Evolutionary conservation across 37 sponge, comb jelly and placozoan genomes (phyloP), one percentile per base, ranked within the genome.

Genomic region (Ianthella basta): DNA sequence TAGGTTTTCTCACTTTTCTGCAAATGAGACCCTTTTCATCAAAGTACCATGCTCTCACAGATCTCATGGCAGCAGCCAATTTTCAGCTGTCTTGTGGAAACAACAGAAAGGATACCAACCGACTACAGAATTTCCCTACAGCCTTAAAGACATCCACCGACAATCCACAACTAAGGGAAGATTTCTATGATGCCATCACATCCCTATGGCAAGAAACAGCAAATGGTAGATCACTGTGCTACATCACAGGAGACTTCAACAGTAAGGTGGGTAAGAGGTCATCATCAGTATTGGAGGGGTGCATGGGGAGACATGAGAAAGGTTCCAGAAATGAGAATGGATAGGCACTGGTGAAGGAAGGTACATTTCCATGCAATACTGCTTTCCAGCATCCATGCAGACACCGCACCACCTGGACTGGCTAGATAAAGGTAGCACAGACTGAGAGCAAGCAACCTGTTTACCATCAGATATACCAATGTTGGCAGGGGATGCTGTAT

Each of bases 381-480:
- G 72, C 37, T 35, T 70, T 70, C 72, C 72, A 70, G 37, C 72
- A 70, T 70, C 72, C 72, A 70, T 70, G 72, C 37, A 27, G 35
- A 70, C 37, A 4, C 15, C 72, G 72, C 5, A 70, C 72, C 3
- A 70, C 72, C 72, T 35, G 37, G 72, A 70, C 72, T 29, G 72
- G 72, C 30, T 70, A 35, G 37, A 6, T 70, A 70, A 70, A 70
- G 72, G 15, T 35, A 70, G 29, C 72, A 70, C 72, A 70, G 15
- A 10, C 3, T 10, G 63, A 56, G 61, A 81, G 25, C 59, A 81
- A 81, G 5, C 80, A 56, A 5, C 57, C 80, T 50, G 36, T 79
- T 8, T 81, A 81, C 63, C 4, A 60, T 63, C 59, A 81, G 82
- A 81, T n/a, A n/a, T n/a, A n/a, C n/a, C n/a, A n/a, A n/a, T n/a